phyloP scores from a whole-genome alignment of 2,797 vertebrate species.

The Pristis pectinata region DNA sequence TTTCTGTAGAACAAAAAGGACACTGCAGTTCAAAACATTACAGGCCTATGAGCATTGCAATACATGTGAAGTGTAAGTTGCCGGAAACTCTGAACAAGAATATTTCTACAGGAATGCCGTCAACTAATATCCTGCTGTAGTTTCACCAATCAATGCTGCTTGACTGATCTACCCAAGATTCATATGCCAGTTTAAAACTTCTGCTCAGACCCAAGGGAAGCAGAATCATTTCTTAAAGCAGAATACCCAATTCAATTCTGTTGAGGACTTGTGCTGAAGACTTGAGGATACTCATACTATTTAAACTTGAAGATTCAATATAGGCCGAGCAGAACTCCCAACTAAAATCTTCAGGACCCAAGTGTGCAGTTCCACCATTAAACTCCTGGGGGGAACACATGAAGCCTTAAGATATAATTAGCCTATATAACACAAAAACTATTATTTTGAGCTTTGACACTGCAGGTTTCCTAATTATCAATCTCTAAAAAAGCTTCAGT shows the following conservation, averaged over 20 bases:
- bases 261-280: background rate
- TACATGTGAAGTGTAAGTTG: background rate
- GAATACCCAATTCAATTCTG: background rate
- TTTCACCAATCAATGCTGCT: background rate
- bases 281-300: background rate
- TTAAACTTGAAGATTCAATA: background rate
- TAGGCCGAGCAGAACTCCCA: background rate
- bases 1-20: background rate
- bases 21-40: background rate
- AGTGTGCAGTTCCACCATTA: background rate
- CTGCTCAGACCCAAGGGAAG: background rate
- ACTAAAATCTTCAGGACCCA: background rate
- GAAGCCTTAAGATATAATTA: conserved; percentile 28
- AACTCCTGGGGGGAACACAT: background rate
- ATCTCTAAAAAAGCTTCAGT: background rate
- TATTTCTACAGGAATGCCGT: background rate
- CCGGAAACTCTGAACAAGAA: background rate
- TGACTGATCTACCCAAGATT: background rate
- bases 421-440: conserved; percentile 9
- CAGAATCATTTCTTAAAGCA: background rate
- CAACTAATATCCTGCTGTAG: background rate
- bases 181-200: background rate
- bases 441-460: background rate
- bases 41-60: background rate
- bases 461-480: conserved; percentile 2